Base-by-base conservation (phyloP, 2,888 invertebrate species). In the Isoperla grammatica region DNA sequence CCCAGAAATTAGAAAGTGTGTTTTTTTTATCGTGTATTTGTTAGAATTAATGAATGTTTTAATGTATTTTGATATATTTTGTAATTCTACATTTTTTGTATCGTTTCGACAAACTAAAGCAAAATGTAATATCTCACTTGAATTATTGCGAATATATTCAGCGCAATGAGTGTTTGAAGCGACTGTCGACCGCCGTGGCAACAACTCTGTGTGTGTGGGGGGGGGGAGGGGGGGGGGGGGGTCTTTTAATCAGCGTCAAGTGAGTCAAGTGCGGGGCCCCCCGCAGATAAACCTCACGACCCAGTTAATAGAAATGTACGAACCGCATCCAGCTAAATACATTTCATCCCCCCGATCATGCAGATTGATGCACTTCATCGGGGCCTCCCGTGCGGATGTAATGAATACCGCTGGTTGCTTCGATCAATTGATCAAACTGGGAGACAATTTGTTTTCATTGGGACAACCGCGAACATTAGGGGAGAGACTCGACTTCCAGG, bases 221-320 rank as follows among this genome's bases (percentile, higher is more conserved):
- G n/a, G n/a, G n/a, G n/a, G n/a, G n/a, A n/a, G n/a, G n/a, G n/a
- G n/a, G n/a, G n/a, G n/a, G n/a, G 40, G 57, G 57, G 49, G 22
- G 4, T 37, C 57, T 57, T 61, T 61, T 61, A 61, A 61, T 61
- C 61, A 61, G 61, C 54, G 57, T 20, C 40, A 61, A 61, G 61
- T 55, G 61, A 61, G 54, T 60, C 48, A 43, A 40, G 42, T 59
- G 54, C 46, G 17, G 20, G 35, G 37, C 60, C 60, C 43, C 60
- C 57, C 50, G 53, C 13, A 1, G 49, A 22, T 13, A 22, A n/a
- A 23, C 15, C n/a, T 35, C 45, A 23, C 43, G 43, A 42, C 23
- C 39, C n/a, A 15, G 60, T 56, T 61, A 61, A 61, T 61, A 61
- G 61, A 61, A 61, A 61, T 61, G 61, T 61, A 58, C 54, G 55